Percentiles rank a stretch among this genome's conserved stretches.
phyloP scores from a whole-genome alignment of 2,113 vertebrate species.

The Riparia riparia region DNA sequence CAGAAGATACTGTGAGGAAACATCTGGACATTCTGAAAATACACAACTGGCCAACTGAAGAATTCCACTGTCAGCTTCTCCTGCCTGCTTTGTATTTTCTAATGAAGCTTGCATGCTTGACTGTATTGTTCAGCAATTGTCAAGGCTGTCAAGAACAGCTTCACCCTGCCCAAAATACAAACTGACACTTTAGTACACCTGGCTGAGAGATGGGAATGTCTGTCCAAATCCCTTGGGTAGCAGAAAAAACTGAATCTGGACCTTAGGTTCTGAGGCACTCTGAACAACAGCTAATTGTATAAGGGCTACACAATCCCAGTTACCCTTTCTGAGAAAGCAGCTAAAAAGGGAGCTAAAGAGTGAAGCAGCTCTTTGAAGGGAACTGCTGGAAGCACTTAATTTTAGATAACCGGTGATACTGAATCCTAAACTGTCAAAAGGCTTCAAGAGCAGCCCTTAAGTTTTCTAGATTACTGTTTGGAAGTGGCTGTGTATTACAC shows the following conservation, averaged over 20 bases:
- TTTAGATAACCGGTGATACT: not conserved
- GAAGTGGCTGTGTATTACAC: not conserved
- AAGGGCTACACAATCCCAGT: not conserved
- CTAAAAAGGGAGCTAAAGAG: not conserved
- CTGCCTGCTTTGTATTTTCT: not conserved
- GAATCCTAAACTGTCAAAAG: not conserved
- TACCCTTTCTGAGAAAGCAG: not conserved
- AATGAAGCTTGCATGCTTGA: not conserved
- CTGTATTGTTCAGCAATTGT: not conserved
- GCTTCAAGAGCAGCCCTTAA: not conserved
- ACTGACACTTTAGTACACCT: not conserved
- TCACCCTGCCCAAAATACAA: not conserved
- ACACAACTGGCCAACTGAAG: accelerated
- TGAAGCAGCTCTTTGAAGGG: not conserved
- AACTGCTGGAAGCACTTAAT: not conserved
- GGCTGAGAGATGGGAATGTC: not conserved
- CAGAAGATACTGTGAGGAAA: not conserved
- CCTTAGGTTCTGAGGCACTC: not conserved
- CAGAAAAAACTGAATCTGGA: not conserved
- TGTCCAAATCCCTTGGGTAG: not conserved
- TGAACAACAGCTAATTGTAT: not conserved
- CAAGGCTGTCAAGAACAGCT: not conserved
- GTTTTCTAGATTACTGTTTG: not conserved
- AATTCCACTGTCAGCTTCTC: not conserved
- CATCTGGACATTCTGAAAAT: not conserved